Base-by-base conservation (phyloP, 2,113 vertebrate genomes). In the Amphiprion ocellaris region DNA sequence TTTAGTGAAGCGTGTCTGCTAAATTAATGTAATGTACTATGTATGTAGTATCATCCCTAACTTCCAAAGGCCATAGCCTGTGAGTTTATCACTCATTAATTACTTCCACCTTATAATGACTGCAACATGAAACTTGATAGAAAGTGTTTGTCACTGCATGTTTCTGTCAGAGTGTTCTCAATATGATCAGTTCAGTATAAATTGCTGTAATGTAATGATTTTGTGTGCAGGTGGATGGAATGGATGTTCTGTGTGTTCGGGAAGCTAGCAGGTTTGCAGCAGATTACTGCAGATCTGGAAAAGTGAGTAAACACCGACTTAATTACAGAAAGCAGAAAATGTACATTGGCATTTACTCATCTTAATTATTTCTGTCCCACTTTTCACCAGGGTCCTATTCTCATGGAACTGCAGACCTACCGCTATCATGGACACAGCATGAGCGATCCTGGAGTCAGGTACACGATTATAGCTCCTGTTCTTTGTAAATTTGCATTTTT, bases 381-480 rank as follows among this genome's bases (percentile, higher is more conserved):
- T 5, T 66, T 53, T 71, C 15, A 26, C 39, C 69, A 99, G 98
- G 98, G 98, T 24, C 98, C 98, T 56, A 95, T 99, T 72, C 76
- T 99, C 79, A 99, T 99, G 97, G 97, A 99, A 79, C 94, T 99
- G 15, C 97, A 99, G 94, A 99, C 98, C 0, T 99, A 99, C 65
- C 97, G 97, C 73, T 99, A 99, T 58, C 98, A 99, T 30, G 98
- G 98, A 85, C 98, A 99, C 92, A 99, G 98, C 77, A 99, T 99
- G 98, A 99, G 98, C 54, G 98, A 99, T 74, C 98, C 98, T 82
- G 98, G 98, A 37, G 71, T 99, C 93, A 99, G 98, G 98, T 98
- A 90, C 94, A 37, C 0, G 0, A 37, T 66, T 4, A 44, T 21
- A 30, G 3, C n/a, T 30, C 10, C 30, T 44, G 9, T 60, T 53